Evolutionary conservation across 2,113 vertebrate species (phyloP).

Genomic region (Tautogolabrus adspersus): DNA sequence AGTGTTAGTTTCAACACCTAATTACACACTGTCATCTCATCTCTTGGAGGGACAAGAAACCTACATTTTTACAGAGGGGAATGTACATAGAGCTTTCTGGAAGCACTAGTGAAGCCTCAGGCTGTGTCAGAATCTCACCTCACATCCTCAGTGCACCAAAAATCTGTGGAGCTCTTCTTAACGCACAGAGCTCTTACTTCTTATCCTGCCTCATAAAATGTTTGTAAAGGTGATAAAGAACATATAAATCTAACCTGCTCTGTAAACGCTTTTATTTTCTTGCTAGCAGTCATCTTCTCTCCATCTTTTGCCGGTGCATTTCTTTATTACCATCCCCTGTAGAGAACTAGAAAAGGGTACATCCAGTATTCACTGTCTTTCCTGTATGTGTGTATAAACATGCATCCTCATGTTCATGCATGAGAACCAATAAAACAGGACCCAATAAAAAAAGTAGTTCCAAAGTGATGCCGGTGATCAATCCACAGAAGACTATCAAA

Average conservation of each 20-base stretch:
- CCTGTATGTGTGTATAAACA: neutral
- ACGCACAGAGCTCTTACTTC: neutral
- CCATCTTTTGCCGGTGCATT: neutral
- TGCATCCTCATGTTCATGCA: neutral
- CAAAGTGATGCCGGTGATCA: neutral
- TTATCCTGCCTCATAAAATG: neutral
- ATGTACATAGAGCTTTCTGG: neutral
- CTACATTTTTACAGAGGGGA: neutral
- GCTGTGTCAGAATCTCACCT: conserved; percentile 4
- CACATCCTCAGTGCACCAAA: neutral
- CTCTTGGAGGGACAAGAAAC: conserved; percentile 3
- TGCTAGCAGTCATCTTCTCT: neutral
- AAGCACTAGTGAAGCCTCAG: conserved; percentile 5
- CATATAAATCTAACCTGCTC: neutral
- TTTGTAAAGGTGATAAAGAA: neutral
- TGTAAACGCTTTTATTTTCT: too few species aligned
- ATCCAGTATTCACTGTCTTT: neutral
- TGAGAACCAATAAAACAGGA: too few species aligned
- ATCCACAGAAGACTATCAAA: neutral
- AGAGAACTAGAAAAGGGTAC: neutral
- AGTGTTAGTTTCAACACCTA: conserved; percentile 46
- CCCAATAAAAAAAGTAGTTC: neutral
- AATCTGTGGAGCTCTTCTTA: conserved; percentile 1
- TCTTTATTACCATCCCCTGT: neutral
- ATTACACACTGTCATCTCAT: conserved; percentile 11